Percentiles rank a stretch among this genome's conserved stretches.
phyloP scores from a whole-genome alignment of 2,888 invertebrate genomes.

The Digitonthophagus gazella region DNA sequence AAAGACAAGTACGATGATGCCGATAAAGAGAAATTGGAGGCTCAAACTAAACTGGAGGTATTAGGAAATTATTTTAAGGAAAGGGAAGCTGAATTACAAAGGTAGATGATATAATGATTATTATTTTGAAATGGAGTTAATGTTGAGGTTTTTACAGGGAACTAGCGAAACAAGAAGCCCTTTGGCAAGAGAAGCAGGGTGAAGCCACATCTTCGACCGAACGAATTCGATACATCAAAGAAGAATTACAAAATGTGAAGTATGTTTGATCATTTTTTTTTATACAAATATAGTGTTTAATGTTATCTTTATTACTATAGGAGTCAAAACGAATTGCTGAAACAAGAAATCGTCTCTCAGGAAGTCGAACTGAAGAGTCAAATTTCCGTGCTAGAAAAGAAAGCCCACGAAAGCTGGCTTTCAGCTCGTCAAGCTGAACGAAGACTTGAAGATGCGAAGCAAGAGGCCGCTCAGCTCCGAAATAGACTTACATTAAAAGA shows the following conservation, averaged over 20 bases:
- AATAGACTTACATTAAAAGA: constrained; percentile 61
- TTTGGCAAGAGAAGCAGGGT: constrained; percentile 78
- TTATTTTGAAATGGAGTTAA: constrained; percentile 6
- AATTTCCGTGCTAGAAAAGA: constrained; percentile 75
- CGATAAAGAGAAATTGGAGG: constrained; percentile 72
- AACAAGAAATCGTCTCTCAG: constrained; percentile 83
- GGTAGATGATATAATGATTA: constrained; percentile 55
- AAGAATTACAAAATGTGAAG: constrained; percentile 78
- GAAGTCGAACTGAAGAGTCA: constrained; percentile 69
- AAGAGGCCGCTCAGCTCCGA: constrained; percentile 66
- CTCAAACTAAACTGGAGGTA: constrained; percentile 80
- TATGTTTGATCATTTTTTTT: too few species aligned
- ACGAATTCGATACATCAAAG: constrained; percentile 72
- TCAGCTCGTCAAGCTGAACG: constrained; percentile 78
- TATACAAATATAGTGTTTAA: not conserved
- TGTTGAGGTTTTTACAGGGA: constrained; percentile 62
- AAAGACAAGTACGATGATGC: constrained; percentile 62
- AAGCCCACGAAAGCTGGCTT: constrained; percentile 85
- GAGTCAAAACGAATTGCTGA: constrained; percentile 61
- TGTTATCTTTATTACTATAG: constrained; percentile 41
- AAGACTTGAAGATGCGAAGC: constrained; percentile 76
- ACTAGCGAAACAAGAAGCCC: constrained; percentile 69
- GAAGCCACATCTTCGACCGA: constrained; percentile 79
- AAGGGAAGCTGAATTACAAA: constrained; percentile 81
- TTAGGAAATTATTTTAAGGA: constrained; percentile 88